Base-by-base conservation (phyloP, 1,140 invertebrate species). In the Cydia fagiglandana region DNA sequence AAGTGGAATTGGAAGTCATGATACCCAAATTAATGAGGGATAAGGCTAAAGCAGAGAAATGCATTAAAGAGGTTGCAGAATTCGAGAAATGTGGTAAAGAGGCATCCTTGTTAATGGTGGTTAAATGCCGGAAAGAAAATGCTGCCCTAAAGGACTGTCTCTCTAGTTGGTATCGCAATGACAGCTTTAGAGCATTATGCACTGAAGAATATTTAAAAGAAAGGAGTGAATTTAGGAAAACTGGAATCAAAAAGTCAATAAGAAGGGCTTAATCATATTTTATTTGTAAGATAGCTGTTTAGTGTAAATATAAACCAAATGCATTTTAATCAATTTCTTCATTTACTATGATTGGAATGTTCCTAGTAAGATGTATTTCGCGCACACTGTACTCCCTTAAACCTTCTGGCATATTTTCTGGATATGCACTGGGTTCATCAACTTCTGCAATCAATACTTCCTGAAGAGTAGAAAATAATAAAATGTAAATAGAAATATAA, bases 11-110 rank as follows among this genome's bases (percentile, higher is more conserved):
- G 56, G 96, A 98, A 84, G 94, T 98, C 61, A 82, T 98, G 61
- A 97, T 99, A 89, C 96, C 97, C 2, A 96, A 97, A 91, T 95
- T 96, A 86, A 96, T 98, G 93, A 93, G 97, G 80, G 96, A 97
- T 66, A 96, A 94, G 86, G 95, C 97, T 2, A 96, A 95, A 87
- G 83, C 81, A 15, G 96, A 97, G 87, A 97, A 97, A 88, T 98
- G 98, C 93, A 28, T 88, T 0, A 82, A 94, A 81, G 95, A 96
- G 94, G 96, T 97, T 9, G 87, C 92, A 91, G 94, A 94, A 73
- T 98, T 98, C 88, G 94, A 94, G 30, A 91, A 95, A 79, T 98
- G 98, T 90, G 96, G 96, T 78, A 96, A 96, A 89, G 92, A 94
- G n/a, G 93, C 91, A 78, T 95, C 94, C 56, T 73, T 97, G 1